phyloP scores from a whole-genome alignment of 2,113 vertebrate species.

The Ceratotherium simum region DNA sequence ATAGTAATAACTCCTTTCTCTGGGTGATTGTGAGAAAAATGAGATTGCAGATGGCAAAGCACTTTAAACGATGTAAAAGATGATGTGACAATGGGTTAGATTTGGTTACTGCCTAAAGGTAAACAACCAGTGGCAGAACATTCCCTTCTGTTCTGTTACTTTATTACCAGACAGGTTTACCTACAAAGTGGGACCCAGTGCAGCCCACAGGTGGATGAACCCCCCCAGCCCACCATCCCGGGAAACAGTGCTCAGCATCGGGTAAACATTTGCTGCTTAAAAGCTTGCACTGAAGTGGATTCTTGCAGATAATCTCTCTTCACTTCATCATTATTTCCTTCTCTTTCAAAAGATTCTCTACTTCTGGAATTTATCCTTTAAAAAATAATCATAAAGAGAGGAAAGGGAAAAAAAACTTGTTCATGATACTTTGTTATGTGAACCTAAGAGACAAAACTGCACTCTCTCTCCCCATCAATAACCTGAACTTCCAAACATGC shows the following conservation, averaged over 20 bases:
- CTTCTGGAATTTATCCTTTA: slow-evolving; percentile 8
- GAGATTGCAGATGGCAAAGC: neutral
- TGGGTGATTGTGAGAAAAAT: slow-evolving; percentile 8
- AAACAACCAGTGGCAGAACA: neutral
- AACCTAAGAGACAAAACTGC: neutral
- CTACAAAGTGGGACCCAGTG: neutral
- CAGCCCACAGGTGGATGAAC: neutral
- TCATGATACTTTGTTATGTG: neutral
- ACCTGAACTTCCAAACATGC: slow-evolving; percentile 69
- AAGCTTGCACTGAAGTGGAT: neutral
- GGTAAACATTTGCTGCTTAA: neutral
- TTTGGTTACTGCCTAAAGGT: neutral
- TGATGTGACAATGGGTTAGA: neutral
- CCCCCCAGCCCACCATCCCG: rapidly evolving
- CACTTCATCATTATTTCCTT: neutral
- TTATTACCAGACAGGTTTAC: neutral
- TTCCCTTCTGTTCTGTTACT: neutral
- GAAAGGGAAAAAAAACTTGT: neutral
- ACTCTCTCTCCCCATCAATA: slow-evolving; percentile 69
- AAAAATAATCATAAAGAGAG: slow-evolving; percentile 49
- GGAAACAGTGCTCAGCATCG: neutral
- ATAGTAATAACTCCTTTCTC: neutral
- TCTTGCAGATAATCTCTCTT: neutral
- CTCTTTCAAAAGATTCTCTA: slow-evolving; percentile 33
- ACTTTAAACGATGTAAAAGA: neutral